phyloP scores from a whole-genome alignment of 2,888 invertebrate genomes.

The Eudemis profundana region DNA sequence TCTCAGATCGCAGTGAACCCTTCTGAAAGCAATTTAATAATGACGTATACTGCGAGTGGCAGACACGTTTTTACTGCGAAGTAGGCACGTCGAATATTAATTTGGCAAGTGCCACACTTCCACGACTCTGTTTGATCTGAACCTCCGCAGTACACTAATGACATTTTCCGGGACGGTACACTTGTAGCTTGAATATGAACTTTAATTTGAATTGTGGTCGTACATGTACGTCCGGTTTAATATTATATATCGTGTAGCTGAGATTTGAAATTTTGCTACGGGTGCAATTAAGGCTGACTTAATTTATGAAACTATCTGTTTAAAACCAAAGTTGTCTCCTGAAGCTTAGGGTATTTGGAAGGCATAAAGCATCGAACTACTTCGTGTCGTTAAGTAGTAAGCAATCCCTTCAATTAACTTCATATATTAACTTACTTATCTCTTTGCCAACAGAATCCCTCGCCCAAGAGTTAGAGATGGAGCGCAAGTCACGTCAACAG shows the following conservation, averaged over 20 bases:
- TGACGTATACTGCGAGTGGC: conserved; percentile 64
- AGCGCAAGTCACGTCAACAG: conserved; percentile 93
- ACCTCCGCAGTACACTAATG: conserved; percentile 73
- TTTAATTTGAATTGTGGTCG: conserved; percentile 33
- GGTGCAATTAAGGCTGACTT: no score
- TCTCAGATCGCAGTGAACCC: conserved; percentile 54
- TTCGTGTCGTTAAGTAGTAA: no score
- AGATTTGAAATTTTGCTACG: not conserved
- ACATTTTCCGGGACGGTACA: conserved; percentile 75
- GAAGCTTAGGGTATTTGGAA: no score
- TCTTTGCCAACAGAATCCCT: conserved; percentile 89
- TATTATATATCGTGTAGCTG: not conserved
- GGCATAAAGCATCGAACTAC: no score
- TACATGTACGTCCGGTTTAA: conserved; percentile 2
- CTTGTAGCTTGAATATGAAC: conserved; percentile 52
- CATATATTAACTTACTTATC: conserved; percentile 7
- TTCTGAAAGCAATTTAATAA: conserved; percentile 74
- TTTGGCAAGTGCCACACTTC: conserved; percentile 76
- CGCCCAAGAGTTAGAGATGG: conserved; percentile 94
- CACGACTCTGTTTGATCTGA: conserved; percentile 81
- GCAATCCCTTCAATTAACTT: no score
- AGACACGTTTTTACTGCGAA: conserved; percentile 73
- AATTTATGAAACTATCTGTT: no score
- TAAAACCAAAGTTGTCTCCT: no score
- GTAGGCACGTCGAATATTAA: conserved; percentile 73